Percentiles rank a stretch among this genome's conserved stretches.
Evolutionary conservation across 2,113 vertebrate species (phyloP).

Genomic region (Dicerorhinus sumatrensis): DNA sequence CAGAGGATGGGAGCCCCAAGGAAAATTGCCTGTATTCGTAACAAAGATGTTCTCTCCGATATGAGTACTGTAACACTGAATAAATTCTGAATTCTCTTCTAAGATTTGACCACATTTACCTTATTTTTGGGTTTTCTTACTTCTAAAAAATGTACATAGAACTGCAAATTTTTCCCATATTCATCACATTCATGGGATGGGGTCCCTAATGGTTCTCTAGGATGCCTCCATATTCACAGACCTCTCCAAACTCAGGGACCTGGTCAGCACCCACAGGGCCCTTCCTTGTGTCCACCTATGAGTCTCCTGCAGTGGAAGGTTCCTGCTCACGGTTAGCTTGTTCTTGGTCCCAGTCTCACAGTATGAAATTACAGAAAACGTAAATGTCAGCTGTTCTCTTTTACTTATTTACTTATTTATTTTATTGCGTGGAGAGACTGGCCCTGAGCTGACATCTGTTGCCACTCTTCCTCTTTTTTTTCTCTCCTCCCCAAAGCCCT

Average conservation of each 20-base stretch:
- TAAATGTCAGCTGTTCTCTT: not conserved
- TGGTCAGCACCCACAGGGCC: not conserved
- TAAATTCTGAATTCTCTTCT: constrained; percentile 15
- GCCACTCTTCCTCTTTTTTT: too few species aligned
- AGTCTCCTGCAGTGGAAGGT: not conserved
- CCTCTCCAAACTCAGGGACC: not conserved
- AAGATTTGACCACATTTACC: not conserved
- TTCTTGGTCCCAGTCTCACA: not conserved
- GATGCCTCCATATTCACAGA: not conserved
- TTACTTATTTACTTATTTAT: too few species aligned
- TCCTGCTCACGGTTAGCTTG: not conserved
- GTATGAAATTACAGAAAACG: not conserved
- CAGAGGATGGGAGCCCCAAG: not conserved
- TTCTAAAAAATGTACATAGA: not conserved
- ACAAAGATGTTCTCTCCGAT: not conserved
- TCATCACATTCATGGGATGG: not conserved
- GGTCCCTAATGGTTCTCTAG: not conserved
- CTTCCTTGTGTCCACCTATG: not conserved
- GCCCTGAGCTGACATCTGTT: too few species aligned
- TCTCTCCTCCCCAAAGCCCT: too few species aligned
- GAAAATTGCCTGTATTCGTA: not conserved
- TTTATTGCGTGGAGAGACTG: too few species aligned
- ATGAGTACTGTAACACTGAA: not conserved
- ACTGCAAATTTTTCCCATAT: not conserved
- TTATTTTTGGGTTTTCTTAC: not conserved